Conservation (phyloP, 92 coral and sea anemone species). For the Palythoa heliodiscus region DNA sequence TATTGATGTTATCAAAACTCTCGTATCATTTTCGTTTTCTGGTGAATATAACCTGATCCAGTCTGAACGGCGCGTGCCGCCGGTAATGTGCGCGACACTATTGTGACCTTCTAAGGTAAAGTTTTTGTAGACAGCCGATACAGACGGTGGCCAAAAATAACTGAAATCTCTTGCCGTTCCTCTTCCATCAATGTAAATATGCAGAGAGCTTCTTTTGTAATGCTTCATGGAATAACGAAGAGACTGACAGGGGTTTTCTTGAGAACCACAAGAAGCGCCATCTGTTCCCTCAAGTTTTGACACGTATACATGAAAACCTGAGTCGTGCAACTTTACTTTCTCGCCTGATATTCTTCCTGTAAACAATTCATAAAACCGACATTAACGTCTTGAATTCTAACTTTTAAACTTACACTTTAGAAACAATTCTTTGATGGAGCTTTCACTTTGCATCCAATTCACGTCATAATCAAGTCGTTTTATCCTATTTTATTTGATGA, state of each 20-base stretch:
- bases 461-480: too few species aligned
- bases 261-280: slow-evolving; percentile 4
- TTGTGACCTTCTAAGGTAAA: not conserved
- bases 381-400: too few species aligned
- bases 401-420: too few species aligned
- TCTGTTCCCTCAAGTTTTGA: slow-evolving; percentile 13
- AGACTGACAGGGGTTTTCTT: not conserved
- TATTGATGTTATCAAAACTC: not conserved
- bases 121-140: not conserved
- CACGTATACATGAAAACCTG: not conserved
- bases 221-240: not conserved
- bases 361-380: not conserved
- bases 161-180: not conserved
- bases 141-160: slow-evolving; percentile 17
- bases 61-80: not conserved
- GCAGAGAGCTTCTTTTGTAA: not conserved
- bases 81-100: not conserved
- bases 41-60: not conserved
- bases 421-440: too few species aligned
- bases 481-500: too few species aligned
- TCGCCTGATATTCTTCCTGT: not conserved
- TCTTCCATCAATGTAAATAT: slow-evolving; percentile 17
- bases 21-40: not conserved
- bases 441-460: too few species aligned
- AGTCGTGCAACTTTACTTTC: not conserved